These are phyloP conservation scores for Mormyrops attenuatus DNA, from an alignment of 2,797 vertebrate genomes.

Conservation along the genomic window DNA sequence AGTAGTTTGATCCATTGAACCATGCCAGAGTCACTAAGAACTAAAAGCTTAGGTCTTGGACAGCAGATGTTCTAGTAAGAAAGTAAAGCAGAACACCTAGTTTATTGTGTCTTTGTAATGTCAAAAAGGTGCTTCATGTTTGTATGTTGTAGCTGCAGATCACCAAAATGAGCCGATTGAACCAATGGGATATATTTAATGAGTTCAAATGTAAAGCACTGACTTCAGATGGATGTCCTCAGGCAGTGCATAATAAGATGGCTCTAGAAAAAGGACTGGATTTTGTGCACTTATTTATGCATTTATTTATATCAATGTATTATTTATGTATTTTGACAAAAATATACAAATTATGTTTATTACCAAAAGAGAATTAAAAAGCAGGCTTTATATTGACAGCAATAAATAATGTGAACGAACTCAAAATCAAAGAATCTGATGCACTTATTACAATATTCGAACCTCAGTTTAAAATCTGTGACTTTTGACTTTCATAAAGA, in stretches of 20 bases:
- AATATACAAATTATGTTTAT: conserved; percentile 37
- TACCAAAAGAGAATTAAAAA: conserved; percentile 44
- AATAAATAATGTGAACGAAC: conserved; percentile 50
- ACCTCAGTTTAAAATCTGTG: conserved; percentile 16
- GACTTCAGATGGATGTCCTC: conserved; percentile 47
- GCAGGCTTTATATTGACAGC: conserved; percentile 51
- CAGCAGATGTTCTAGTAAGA: conserved; percentile 64
- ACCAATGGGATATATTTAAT: conserved; percentile 58
- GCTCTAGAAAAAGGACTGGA: conserved; percentile 48
- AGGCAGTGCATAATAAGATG: conserved; percentile 52
- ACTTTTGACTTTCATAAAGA: conserved; percentile 16
- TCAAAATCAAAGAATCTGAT: conserved; percentile 32
- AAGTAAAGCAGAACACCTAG: conserved; percentile 59
- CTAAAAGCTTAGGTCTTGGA: conserved; percentile 57
- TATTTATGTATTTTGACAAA: conserved; percentile 44
- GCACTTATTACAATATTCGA: conserved; percentile 37
- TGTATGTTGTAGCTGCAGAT: conserved; percentile 53
- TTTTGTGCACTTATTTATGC: conserved; percentile 46
- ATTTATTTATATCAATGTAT: conserved; percentile 40
- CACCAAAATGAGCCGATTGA: conserved; percentile 51
- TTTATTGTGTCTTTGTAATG: conserved; percentile 38
- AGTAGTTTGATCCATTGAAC: conserved; percentile 60
- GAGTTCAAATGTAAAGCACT: conserved; percentile 47
- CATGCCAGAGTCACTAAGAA: conserved; percentile 64
- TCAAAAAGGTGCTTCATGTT: conserved; percentile 45